phyloP scores from a whole-genome alignment of 2,113 vertebrate genomes.

The Nyctibius bracteatus region DNA sequence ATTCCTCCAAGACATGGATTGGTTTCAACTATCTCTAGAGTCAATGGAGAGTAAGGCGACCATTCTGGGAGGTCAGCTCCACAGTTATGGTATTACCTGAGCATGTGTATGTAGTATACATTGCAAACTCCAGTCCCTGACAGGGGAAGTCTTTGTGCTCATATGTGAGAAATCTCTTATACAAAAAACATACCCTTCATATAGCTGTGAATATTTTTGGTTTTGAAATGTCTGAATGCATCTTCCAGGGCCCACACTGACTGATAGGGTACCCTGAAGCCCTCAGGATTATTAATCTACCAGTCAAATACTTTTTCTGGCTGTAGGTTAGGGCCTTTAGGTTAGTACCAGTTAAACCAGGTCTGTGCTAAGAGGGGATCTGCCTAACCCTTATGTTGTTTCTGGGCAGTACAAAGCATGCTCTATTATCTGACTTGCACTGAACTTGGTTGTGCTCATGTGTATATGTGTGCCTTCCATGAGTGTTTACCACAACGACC shows the following conservation, averaged over 20 bases:
- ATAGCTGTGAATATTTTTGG: background rate
- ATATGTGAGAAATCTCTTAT: background rate
- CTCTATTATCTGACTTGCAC: background rate
- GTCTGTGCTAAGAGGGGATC: background rate
- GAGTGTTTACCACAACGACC: background rate
- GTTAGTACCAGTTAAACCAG: background rate
- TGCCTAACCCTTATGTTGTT: background rate
- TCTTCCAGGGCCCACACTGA: background rate
- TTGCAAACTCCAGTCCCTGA: background rate
- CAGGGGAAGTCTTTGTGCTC: background rate
- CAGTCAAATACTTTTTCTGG: background rate
- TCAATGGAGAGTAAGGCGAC: background rate
- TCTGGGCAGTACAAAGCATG: background rate
- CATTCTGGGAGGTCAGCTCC: background rate
- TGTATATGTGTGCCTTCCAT: rapidly evolving
- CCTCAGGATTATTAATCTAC: background rate
- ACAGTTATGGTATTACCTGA: background rate
- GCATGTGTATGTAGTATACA: background rate
- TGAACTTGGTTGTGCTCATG: rapidly evolving
- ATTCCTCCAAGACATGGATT: background rate
- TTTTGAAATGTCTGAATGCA: background rate
- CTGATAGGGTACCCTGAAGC: background rate
- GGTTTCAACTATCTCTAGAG: background rate
- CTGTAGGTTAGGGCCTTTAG: background rate
- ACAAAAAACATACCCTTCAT: background rate